Percentiles rank a stretch among this genome's conserved stretches.
Conservation (phyloP, 2,888 invertebrate species). For the Nesidiocoris tenuis region DNA sequence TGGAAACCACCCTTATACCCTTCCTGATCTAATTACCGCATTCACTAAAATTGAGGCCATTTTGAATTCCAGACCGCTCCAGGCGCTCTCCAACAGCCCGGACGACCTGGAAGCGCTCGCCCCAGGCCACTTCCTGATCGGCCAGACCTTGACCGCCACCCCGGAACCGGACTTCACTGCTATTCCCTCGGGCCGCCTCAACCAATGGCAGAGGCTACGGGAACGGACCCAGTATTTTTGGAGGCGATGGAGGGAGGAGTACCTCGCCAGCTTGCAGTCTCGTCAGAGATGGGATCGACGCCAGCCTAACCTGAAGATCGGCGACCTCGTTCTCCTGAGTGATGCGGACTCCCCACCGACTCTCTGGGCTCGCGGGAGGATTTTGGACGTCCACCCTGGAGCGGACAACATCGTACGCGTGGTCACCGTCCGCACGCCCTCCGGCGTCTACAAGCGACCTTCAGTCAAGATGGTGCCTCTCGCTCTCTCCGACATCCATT, state of each 20-base stretch:
- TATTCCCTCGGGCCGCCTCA: conserved; percentile 46
- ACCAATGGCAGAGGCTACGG: conserved; percentile 48
- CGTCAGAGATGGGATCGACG: conserved; percentile 44
- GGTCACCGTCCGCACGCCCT: too few species aligned
- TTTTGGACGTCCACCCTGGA: conserved; percentile 40
- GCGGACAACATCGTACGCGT: conserved; percentile 30
- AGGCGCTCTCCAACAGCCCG: neutral
- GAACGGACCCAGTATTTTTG: conserved; percentile 49
- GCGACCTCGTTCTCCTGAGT: conserved; percentile 43
- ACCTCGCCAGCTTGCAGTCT: too few species aligned
- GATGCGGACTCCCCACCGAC: conserved; percentile 38
- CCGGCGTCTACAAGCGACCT: too few species aligned
- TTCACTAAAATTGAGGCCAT: neutral
- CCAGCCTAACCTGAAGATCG: conserved; percentile 25
- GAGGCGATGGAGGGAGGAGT: conserved; percentile 50
- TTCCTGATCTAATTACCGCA: neutral
- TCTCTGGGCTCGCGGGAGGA: too few species aligned
- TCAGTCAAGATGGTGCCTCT: too few species aligned
- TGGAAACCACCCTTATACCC: conserved; percentile 47
- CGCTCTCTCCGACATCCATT: too few species aligned
- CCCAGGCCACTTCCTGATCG: conserved; percentile 51
- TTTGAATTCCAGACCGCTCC: conserved; percentile 2
- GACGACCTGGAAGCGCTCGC: conserved; percentile 25
- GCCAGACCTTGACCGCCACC: conserved; percentile 44
- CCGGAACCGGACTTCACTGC: conserved; percentile 49